Percentiles rank a stretch among this genome's conserved stretches.
Conservation (phyloP, 2,888 invertebrate species). For the Dusona sp. region DNA sequence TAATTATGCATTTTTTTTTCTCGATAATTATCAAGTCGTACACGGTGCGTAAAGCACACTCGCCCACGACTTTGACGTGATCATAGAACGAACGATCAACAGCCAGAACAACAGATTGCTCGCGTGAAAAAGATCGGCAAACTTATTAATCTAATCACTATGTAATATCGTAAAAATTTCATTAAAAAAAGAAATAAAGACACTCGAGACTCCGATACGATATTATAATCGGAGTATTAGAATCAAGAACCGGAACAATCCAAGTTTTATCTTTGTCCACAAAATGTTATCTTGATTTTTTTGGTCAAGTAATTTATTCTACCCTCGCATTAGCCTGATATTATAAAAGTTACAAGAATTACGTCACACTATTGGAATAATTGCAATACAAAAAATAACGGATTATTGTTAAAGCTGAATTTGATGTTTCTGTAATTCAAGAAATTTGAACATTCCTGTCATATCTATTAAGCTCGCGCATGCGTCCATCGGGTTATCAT, state of each 20-base stretch:
- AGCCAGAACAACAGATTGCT: constrained; percentile 49
- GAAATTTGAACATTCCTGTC: neutral
- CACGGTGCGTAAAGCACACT: constrained; percentile 30
- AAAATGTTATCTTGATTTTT: constrained; percentile 15
- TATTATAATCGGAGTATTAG: constrained; percentile 28
- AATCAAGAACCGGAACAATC: constrained; percentile 57
- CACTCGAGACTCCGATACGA: neutral
- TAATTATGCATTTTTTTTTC: constrained; percentile 48
- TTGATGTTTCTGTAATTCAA: neutral
- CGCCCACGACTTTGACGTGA: constrained; percentile 40
- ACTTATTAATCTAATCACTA: constrained; percentile 62
- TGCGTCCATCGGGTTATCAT: neutral
- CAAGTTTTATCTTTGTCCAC: constrained; percentile 39
- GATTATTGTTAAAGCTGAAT: neutral
- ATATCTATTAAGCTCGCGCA: neutral
- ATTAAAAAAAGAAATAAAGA: constrained; percentile 26
- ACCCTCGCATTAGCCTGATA: neutral
- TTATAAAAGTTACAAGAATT: neutral
- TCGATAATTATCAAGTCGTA: constrained; percentile 42
- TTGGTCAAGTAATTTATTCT: neutral
- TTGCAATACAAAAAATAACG: neutral
- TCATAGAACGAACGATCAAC: neutral
- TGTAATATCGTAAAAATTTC: constrained; percentile 48
- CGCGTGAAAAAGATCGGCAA: constrained; percentile 29
- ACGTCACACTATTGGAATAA: neutral